These are phyloP conservation scores for Caenorhabditis sp. DNA, from an alignment of 2,888 invertebrate species.

Conservation along the genomic window DNA sequence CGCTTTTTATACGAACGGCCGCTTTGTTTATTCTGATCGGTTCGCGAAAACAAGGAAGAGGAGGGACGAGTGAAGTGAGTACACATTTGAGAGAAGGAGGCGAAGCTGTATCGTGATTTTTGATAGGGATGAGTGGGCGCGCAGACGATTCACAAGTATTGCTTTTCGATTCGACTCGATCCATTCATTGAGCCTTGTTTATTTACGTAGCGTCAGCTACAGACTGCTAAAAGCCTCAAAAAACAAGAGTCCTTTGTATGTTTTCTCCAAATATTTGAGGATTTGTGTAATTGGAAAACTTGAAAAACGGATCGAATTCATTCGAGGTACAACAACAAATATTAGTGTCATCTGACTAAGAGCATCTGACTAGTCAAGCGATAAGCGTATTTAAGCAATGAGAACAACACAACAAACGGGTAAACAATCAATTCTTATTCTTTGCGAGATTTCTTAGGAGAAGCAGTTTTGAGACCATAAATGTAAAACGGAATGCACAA, in stretches of 20 bases:
- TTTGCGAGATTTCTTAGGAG: constrained; percentile 28
- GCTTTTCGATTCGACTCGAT: too few relatives aligned
- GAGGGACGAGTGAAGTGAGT: constrained; percentile 46
- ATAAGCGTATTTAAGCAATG: not conserved
- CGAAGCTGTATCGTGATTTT: constrained; percentile 39
- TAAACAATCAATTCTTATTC: not conserved
- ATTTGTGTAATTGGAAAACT: too few relatives aligned
- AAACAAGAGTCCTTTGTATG: not conserved
- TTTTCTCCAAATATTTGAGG: too few relatives aligned
- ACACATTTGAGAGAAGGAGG: constrained; percentile 33
- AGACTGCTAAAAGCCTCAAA: not conserved
- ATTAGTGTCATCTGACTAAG: constrained; percentile 17
- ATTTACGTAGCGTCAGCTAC: not conserved
- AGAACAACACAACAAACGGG: not conserved
- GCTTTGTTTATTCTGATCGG: constrained; percentile 52
- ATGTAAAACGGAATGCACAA: constrained; percentile 64
- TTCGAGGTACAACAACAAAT: constrained; percentile 29
- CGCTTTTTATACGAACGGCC: constrained; percentile 26
- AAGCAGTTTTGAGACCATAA: constrained; percentile 44
- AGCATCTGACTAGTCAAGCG: too few relatives aligned
- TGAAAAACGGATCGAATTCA: constrained; percentile 32
- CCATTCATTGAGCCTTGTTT: constrained; percentile 26
- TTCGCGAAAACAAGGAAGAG: constrained; percentile 53
- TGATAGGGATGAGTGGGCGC: constrained; percentile 23
- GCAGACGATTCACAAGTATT: constrained; percentile 22